phyloP scores from a whole-genome alignment of 2,888 invertebrate genomes.

The Heteromyza rotundicornis region DNA sequence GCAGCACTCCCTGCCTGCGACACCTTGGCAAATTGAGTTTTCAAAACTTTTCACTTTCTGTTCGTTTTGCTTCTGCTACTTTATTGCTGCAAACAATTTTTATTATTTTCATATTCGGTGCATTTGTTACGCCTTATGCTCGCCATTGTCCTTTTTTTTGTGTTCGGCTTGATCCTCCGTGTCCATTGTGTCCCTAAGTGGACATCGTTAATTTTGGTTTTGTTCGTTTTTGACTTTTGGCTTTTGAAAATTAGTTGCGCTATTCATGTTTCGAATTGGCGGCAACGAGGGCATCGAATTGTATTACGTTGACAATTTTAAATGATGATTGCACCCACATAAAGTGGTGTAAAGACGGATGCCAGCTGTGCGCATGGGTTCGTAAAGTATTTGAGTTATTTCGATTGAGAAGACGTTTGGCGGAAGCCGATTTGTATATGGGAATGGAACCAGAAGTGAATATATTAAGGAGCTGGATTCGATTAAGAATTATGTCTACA shows the following conservation, averaged over 20 bases:
- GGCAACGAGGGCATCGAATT: conserved; percentile 7
- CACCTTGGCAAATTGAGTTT: conserved; percentile 11
- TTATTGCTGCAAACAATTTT: background rate
- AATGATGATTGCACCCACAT: background rate
- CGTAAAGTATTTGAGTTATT: no score
- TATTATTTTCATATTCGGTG: background rate
- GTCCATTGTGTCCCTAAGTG: conserved; percentile 41
- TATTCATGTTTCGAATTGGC: conserved; percentile 42
- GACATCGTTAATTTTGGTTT: conserved; percentile 47
- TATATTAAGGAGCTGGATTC: no score
- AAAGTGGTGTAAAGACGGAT: background rate
- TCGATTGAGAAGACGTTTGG: no score
- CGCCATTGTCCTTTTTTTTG: conserved; percentile 13
- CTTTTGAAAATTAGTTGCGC: conserved; percentile 54
- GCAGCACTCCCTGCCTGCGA: conserved; percentile 2
- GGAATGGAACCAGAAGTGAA: no score
- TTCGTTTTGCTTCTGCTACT: background rate
- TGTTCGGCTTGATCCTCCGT: background rate
- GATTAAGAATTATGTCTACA: no score
- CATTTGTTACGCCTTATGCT: conserved; percentile 24
- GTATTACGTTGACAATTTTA: conserved; percentile 6
- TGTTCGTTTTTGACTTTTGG: conserved; percentile 33
- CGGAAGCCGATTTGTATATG: no score
- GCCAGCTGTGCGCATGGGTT: background rate
- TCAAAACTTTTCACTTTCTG: background rate